Conservation (phyloP, 2,797 vertebrate species). For the Paratrypauchen microcephalus region DNA sequence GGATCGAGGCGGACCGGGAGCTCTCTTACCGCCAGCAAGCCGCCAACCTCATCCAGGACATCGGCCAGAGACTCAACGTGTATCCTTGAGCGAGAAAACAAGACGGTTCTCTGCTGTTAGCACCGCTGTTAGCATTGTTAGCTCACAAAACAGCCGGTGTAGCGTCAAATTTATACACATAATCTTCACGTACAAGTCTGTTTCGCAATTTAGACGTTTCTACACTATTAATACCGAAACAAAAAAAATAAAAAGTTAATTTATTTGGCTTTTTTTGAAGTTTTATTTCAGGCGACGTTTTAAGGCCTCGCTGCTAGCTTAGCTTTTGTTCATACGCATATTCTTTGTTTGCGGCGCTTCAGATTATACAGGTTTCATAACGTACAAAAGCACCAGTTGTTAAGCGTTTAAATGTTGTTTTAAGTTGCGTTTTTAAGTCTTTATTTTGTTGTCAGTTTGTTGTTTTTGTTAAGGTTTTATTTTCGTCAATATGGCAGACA, state of each 20-base stretch:
- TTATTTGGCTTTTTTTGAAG: neutral
- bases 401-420: neutral
- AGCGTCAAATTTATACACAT: no score
- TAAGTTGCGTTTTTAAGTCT: neutral
- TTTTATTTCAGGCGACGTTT: neutral
- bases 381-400: accelerated
- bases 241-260: neutral
- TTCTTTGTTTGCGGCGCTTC: slow-evolving; percentile 55
- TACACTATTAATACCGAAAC: no score
- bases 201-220: neutral
- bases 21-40: slow-evolving; percentile 96
- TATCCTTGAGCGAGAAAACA: slow-evolving; percentile 77
- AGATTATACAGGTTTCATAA: neutral
- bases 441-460: neutral
- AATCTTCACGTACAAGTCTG: no score
- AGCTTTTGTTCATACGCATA: slow-evolving; percentile 53
- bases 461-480: neutral
- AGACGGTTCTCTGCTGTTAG: slow-evolving; percentile 24
- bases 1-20: slow-evolving; percentile 92
- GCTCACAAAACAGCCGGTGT: neutral
- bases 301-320: slow-evolving; percentile 41
- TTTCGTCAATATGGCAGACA: slow-evolving; percentile 14
- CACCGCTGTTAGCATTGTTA: slow-evolving; percentile 34
- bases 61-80: slow-evolving; percentile 98
- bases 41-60: slow-evolving; percentile 95